Base-by-base conservation (phyloP, 2,113 vertebrate genomes). In the Callocephalon fimbriatum region DNA sequence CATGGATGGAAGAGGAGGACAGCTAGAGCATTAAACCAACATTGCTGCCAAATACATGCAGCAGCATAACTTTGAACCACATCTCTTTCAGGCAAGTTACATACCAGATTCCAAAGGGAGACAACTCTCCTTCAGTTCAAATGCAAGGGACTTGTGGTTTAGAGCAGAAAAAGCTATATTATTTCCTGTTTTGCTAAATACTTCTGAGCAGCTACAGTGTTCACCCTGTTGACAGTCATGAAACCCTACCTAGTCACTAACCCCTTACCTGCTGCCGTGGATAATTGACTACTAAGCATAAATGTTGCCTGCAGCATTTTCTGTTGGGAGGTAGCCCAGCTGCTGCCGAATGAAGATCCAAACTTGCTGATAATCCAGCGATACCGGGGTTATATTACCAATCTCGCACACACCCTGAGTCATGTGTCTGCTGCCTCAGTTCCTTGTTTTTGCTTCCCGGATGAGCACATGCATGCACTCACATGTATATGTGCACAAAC, bases 361-460 rank as follows among this genome's bases (percentile, higher is more conserved):
- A 71, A 80, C 7, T 27, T 72, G 88, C 72, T 93, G 91, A 87
- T 90, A 90, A 79, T 70, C 78, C 94, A 54, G 80, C 65, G 51
- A 7, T 67, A 19, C 47, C 9, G 47, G 61, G 76, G 51, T 84
- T 77, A 2, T 45, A 7, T 80, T 86, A 54, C 88, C 72, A 53
- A 35, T 59, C 94, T 77, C 47, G 2, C 65, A 78, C 86, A 89
- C 75, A 27, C 84, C 76, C 95, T 13, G 54, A 95, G 73, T 95
- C 95, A 97, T 89, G 76, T 67, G 91, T 47, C 83, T 96, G 91
- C 83, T 96, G 93, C 93, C 65, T 27, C 76, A 78, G 93, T 96
- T 97, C 96, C 96, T 89, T 29, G 76, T 96, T 93, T 86, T 68
- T 61, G 70, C 74, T 96, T 84, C 93, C 94, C 56, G 6, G 54